Evolutionary conservation across 2,113 vertebrate species (phyloP), one percentile per base, ranked within the genome.

Genomic region (Tympanuchus pallidicinctus): DNA sequence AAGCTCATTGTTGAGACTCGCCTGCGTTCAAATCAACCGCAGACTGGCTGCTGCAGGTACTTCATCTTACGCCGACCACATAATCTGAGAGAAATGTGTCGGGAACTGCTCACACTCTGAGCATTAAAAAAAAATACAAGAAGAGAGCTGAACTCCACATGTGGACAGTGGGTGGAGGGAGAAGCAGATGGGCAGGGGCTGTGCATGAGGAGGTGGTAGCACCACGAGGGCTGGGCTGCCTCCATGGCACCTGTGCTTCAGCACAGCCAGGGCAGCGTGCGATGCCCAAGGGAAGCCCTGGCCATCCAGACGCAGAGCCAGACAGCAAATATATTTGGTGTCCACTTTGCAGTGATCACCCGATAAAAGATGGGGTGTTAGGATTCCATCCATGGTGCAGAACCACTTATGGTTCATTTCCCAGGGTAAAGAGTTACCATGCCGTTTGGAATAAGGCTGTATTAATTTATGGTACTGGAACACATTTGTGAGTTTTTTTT

Each of bases 1-100:
- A 96, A 95, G 96, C 97, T 96, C 96, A 95, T 96, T 99, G 99
- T 99, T 90, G 94, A 97, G 98, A 98, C 99, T 99, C 98, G 99
- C 97, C 98, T 98, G 97, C 90, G 96, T 98, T 98, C 98, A 99
- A 98, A 98, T 97, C 98, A 98, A 98, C 98, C 97, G 69, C 97
- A 98, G 98, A 98, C 98, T 98, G 98, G 93, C 96, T 95, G 97
- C 97, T 98, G 97, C 94, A 96, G 98, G 98, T 98, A 97, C 98
- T 98, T 98, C 98, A 98, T 98, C 98, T 98, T 98, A 98, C 98
- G 98, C 98, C 97, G 83, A 98, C 97, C 97, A 86, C 98, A 98
- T 98, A 98, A 98, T 98, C 98, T 95, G 96, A 97, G 96, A 98
- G 98, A 98, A 99, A 99, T 96, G 98, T 97, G 94, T 71, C 80